Evolutionary conservation across 2,797 vertebrate species (phyloP), one percentile per base, ranked within the genome.

Genomic region (Falco peregrinus): DNA sequence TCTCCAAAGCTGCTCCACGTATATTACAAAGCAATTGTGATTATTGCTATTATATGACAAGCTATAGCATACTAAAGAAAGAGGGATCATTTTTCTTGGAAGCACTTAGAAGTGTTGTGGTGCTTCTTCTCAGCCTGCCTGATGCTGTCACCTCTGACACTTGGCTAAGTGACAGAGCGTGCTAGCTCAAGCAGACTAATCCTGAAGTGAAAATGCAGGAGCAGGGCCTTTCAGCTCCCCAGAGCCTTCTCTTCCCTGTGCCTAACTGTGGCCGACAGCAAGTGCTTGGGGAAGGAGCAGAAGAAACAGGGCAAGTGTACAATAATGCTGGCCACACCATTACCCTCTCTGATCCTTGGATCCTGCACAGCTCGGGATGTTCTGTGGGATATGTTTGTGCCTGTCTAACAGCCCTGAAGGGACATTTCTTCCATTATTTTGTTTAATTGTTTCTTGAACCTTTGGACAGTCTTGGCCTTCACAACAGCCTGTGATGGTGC

Each of bases 1-100:
- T 97, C 97, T 94, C 64, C 74, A 96, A 96, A 97, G 94, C 85
- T 93, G 78, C 78, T 97, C 93, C 28, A 28, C 90, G 84, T 91
- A 18, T 63, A 93, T 97, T 92, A 96, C 93, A 95, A 95, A 94
- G 91, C 83, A 93, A 94, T 96, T 95, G 93, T 93, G 95, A 97
- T 97, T 97, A 96, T 97, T 97, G 91, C 91, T 88, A 85, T 89
- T 92, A 93, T 92, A 91, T 95, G 94, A 96, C 90, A 95, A 94
- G 88, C 31, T 70, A 87, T 61, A 90, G 79, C 84, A 93, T 91
- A 86, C 96, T 84, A 89, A 93, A 93, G 86, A 84, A 84, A 95
- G 84, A 70, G 50, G 56, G 67, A 89, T 89, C 50, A 7, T 95
- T 93, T 84, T 91, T 90, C 96, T 79, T 81, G 61, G 65, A 89